phyloP scores from a whole-genome alignment of 2,888 invertebrate species.

The Dermolepida albohirtum region DNA sequence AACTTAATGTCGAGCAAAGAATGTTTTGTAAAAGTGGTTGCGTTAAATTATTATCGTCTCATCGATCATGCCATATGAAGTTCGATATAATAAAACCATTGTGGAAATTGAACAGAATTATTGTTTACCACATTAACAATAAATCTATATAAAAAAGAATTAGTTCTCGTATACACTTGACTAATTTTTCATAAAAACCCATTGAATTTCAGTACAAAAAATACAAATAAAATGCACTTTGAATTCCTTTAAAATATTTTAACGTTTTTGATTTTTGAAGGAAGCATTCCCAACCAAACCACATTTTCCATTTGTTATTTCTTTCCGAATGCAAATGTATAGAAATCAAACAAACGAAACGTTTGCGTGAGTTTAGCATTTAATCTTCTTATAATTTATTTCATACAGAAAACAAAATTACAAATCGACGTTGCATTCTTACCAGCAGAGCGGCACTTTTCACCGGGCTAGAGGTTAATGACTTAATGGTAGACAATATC shows the following conservation, averaged over 20 bases:
- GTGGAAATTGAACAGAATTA: too few species aligned
- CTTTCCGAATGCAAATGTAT: slow-evolving; percentile 3
- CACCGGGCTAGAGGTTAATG: slow-evolving; percentile 55
- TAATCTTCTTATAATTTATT: slow-evolving; percentile 38
- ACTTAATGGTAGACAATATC: slow-evolving; percentile 59
- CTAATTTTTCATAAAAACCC: slow-evolving; percentile 1
- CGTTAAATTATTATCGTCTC: too few species aligned
- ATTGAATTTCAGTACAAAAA: background rate
- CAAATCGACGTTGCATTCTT: slow-evolving; percentile 43
- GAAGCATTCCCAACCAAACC: slow-evolving; percentile 22
- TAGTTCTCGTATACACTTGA: background rate
- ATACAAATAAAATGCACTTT: too few species aligned
- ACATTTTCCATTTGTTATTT: background rate
- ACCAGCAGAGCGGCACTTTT: slow-evolving; percentile 42
- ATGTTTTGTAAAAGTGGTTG: too few species aligned
- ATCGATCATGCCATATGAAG: too few species aligned
- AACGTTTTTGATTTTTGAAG: slow-evolving; percentile 17
- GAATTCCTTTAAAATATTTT: background rate
- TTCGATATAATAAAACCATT: too few species aligned
- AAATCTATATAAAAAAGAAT: too few species aligned
- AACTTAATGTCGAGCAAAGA: too few species aligned
- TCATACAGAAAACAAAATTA: slow-evolving; percentile 40
- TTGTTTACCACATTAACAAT: too few species aligned
- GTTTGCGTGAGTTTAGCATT: slow-evolving; percentile 28
- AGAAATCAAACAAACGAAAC: slow-evolving; percentile 8